Conservation (phyloP, 2,888 invertebrate species). For the Folsomia candida region DNA sequence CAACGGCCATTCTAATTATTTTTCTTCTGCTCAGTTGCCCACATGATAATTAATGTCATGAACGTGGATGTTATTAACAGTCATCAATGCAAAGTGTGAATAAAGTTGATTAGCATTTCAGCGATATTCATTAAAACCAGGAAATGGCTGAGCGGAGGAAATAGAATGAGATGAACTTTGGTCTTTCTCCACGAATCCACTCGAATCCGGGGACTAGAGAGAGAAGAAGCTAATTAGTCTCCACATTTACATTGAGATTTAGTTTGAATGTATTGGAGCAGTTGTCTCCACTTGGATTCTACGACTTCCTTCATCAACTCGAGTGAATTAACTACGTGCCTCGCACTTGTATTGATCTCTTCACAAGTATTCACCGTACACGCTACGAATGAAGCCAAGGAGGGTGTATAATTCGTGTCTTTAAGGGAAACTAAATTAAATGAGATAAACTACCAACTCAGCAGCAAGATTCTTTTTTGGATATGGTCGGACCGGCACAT, state of each 20-base stretch:
- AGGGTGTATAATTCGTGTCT: not conserved
- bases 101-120: slow-evolving; percentile 44
- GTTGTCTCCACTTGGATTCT: slow-evolving; percentile 24
- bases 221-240: slow-evolving; percentile 48
- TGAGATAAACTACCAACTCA: slow-evolving; percentile 4
- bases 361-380: slow-evolving; percentile 6
- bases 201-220: slow-evolving; percentile 22
- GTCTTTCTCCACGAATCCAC: not conserved
- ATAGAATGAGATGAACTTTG: slow-evolving; percentile 25
- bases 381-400: not conserved
- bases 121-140: slow-evolving; percentile 49
- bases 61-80: slow-evolving; percentile 41
- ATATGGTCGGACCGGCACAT: not conserved
- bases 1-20: slow-evolving; percentile 41
- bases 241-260: slow-evolving; percentile 28
- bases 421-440: slow-evolving; percentile 14
- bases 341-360: slow-evolving; percentile 42
- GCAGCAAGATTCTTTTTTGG: not conserved
- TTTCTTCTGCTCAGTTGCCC: slow-evolving; percentile 47
- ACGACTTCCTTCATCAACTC: slow-evolving; percentile 39
- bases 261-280: slow-evolving; percentile 25
- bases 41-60: slow-evolving; percentile 51
- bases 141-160: slow-evolving; percentile 45
- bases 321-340: slow-evolving; percentile 42
- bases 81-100: slow-evolving; percentile 48